A percentile compares a stretch with the other conserved stretches of the same genome.
Conservation (phyloP, 2,113 vertebrate species). For the Microtus montanus region DNA sequence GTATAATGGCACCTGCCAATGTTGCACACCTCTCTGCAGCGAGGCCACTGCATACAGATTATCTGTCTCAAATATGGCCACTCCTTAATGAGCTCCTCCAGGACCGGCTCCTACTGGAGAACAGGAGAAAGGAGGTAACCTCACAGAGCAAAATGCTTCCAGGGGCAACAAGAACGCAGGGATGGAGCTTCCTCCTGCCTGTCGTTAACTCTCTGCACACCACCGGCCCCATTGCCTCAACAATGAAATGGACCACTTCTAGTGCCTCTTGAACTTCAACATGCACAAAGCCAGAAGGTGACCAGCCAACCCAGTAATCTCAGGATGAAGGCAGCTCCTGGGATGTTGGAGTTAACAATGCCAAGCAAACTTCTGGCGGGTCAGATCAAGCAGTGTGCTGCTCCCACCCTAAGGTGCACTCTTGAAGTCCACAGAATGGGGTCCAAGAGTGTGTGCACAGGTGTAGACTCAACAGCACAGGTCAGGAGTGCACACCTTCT, state of each 20-base stretch:
- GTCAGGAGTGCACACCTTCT: not conserved
- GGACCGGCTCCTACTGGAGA: constrained; percentile 1
- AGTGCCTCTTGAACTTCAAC: not conserved
- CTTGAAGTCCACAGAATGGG: not conserved
- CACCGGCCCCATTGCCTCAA: not conserved
- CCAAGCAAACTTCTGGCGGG: not conserved
- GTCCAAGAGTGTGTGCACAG: not conserved
- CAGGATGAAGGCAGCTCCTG: not conserved
- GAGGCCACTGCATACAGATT: constrained; percentile 27
- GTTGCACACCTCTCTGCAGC: not conserved
- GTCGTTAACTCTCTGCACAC: not conserved
- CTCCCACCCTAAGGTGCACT: not conserved
- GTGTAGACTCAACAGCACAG: not conserved
- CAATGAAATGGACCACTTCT: not conserved
- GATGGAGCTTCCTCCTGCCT: not conserved
- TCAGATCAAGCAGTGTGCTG: too few relatives aligned
- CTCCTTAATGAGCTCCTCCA: constrained; percentile 58
- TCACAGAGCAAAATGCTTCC: constrained; percentile 20
- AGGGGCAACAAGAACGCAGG: not conserved
- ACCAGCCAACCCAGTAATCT: not conserved
- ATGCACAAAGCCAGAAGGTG: not conserved
- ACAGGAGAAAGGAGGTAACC: not conserved
- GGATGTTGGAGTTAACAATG: not conserved
- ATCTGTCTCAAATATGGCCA: not conserved
- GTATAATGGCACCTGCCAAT: constrained; percentile 27